Evolutionary conservation across 2,888 invertebrate genomes (phyloP).

Genomic region (Brenthis ino): DNA sequence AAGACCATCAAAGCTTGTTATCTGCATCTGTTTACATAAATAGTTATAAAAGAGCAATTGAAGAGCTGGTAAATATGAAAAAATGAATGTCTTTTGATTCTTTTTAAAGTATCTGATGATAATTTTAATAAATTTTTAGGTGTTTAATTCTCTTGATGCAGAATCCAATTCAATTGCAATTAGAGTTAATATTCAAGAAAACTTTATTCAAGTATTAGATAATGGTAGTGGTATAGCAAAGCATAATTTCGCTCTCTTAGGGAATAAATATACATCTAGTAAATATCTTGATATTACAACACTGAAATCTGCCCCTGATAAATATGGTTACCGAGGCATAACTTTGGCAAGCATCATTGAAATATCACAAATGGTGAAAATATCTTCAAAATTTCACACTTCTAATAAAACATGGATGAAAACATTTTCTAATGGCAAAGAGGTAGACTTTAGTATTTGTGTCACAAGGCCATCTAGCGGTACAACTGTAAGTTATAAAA

Average conservation of each 20-base stretch:
- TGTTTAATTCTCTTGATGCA: slow-evolving; percentile 87
- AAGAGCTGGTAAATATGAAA: slow-evolving; percentile 80
- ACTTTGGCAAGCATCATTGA: slow-evolving; percentile 84
- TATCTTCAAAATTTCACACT: slow-evolving; percentile 79
- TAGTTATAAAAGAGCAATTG: slow-evolving; percentile 81
- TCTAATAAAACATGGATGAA: slow-evolving; percentile 81
- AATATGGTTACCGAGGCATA: slow-evolving; percentile 87
- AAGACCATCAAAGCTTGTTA: slow-evolving; percentile 76
- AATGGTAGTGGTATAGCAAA: slow-evolving; percentile 87
- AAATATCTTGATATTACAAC: slow-evolving; percentile 81
- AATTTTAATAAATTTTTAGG: slow-evolving; percentile 63
- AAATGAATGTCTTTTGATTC: background rate
- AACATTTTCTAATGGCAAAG: slow-evolving; percentile 76
- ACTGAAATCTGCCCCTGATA: slow-evolving; percentile 74
- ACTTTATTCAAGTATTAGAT: slow-evolving; percentile 88
- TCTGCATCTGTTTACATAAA: slow-evolving; percentile 82
- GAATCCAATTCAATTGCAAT: slow-evolving; percentile 86
- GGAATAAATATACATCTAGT: slow-evolving; percentile 84
- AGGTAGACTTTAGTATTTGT: slow-evolving; percentile 53
- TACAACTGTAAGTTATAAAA: slow-evolving; percentile 81
- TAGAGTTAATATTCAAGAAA: slow-evolving; percentile 82
- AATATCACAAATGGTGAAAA: slow-evolving; percentile 80
- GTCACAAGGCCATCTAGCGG: slow-evolving; percentile 84
- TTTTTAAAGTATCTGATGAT: background rate
- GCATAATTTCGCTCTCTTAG: slow-evolving; percentile 81